Evolutionary conservation across 2,797 vertebrate genomes (phyloP), one percentile per base, ranked within the genome.

Genomic region (Masticophis lateralis): DNA sequence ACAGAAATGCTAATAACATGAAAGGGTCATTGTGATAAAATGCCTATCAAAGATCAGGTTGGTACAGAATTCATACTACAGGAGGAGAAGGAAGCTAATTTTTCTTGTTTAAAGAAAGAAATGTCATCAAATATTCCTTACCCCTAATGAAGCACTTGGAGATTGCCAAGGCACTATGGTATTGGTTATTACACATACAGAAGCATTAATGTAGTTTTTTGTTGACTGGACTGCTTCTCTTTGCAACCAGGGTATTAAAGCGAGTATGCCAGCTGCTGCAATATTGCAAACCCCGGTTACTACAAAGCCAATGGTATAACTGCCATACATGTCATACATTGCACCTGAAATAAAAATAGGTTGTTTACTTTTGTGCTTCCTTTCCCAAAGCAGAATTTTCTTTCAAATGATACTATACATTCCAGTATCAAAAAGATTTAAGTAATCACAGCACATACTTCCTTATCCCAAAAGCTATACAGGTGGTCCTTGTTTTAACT

Each of bases 111-210:
- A 61, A 16, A 90, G 7, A 92, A 87, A 94, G 7, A 88, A 57
- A 88, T 53, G 43, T 25, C 90, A 37, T 91, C 87, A n/a, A 90
- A 61, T 22, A 37, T 1, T 86, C 88, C 91, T 94, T 90, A 94
- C 94, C 94, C 86, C 92, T 43, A 86, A 14, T 55, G 94, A 94
- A 90, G 74, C 55, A 91, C 14, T 18, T 59, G 74, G 87, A 14
- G 94, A 93, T 61, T 90, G 92, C 94, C 94, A 94, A 20, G 94
- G 92, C n/a, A 94, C 87, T n/a, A 94, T 94, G 10, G 69, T 93
- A 43, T 74, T 89, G 25, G 94, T 87, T 74, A 94, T 37, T 69
- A 91, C 66, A 60, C 94, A 94, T n/a, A 94, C 90, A 60, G 94
- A 94, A 60, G 92, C 92, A 91, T 94, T 86, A 90, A 94, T 55